These are phyloP conservation scores for Lasiommata megera DNA, from an alignment of 2,888 invertebrate genomes.

Conservation along the genomic window DNA sequence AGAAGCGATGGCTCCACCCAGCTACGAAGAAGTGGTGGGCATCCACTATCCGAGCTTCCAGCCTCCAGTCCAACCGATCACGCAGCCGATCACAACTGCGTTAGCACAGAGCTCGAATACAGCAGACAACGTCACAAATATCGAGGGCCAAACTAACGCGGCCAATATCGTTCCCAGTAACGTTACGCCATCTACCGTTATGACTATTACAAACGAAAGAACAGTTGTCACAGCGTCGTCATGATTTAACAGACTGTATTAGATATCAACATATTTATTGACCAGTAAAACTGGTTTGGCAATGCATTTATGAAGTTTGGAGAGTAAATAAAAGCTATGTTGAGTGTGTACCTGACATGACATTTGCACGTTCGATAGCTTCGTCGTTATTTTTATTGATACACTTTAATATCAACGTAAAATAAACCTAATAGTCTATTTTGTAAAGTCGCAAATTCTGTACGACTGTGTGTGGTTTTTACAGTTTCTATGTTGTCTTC, in stretches of 20 bases:
- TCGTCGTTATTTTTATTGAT: too few relatives aligned
- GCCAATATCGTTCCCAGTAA: constrained; percentile 26
- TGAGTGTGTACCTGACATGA: too few relatives aligned
- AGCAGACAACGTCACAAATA: constrained; percentile 25
- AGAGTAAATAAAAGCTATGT: background rate
- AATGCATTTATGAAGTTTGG: constrained; percentile 17
- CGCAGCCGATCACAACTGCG: constrained; percentile 61
- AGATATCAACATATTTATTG: constrained; percentile 21
- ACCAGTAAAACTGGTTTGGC: constrained; percentile 14
- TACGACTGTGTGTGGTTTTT: too few relatives aligned
- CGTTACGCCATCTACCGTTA: constrained; percentile 36
- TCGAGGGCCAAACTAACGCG: constrained; percentile 25
- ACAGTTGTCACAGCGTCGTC: constrained; percentile 45
- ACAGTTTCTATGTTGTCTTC: too few relatives aligned
- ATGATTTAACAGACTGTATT: constrained; percentile 34
- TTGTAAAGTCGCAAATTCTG: too few relatives aligned
- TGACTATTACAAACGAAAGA: constrained; percentile 46
- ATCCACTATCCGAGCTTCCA: constrained; percentile 64
- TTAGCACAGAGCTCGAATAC: constrained; percentile 45
- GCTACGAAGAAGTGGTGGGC: constrained; percentile 74
- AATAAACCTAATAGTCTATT: too few relatives aligned
- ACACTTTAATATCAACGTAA: too few relatives aligned
- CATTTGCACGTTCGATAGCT: too few relatives aligned
- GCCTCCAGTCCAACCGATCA: constrained; percentile 55
- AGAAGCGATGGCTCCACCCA: constrained; percentile 74